These are phyloP conservation scores for Neoscelio sp. DNA, from an alignment of 2,888 invertebrate genomes.

Conservation along the genomic window DNA sequence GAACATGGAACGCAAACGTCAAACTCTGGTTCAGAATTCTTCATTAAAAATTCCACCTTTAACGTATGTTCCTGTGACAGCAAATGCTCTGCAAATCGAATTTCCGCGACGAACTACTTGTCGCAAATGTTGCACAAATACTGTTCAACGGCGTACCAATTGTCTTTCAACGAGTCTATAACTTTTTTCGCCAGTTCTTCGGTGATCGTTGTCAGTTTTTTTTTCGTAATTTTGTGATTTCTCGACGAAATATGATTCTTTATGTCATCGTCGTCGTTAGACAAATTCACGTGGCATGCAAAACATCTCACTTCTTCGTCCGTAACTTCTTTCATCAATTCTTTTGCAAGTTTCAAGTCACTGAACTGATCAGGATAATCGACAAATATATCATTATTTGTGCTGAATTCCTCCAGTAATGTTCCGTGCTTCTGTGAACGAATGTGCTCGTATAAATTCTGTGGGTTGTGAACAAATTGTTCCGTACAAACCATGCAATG, in stretches of 20 bases:
- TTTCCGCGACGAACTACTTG: slow-evolving; percentile 60
- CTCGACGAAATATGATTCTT: slow-evolving; percentile 38
- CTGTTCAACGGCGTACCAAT: slow-evolving; percentile 70
- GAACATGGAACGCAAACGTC: slow-evolving; percentile 73
- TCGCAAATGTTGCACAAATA: slow-evolving; percentile 69
- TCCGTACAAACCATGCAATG: slow-evolving; percentile 20
- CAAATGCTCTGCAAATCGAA: slow-evolving; percentile 71
- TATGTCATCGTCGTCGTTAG: slow-evolving; percentile 59
- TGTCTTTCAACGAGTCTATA: not conserved
- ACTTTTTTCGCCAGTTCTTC: not conserved
- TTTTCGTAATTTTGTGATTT: slow-evolving; percentile 5
- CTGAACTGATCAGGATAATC: slow-evolving; percentile 68
- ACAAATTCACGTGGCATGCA: slow-evolving; percentile 63
- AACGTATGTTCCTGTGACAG: slow-evolving; percentile 10
- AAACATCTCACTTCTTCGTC: slow-evolving; percentile 68
- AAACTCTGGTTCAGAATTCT: not conserved
- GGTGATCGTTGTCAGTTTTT: not conserved
- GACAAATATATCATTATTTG: slow-evolving; percentile 60
- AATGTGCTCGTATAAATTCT: slow-evolving; percentile 35
- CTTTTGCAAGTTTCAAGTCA: slow-evolving; percentile 70
- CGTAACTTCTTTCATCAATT: slow-evolving; percentile 69
- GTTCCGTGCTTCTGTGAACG: slow-evolving; percentile 64
- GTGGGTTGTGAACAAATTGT: not conserved
- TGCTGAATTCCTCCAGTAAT: slow-evolving; percentile 53
- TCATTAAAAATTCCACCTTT: not conserved